Conservation (phyloP, 2,797 vertebrate genomes). For the Cichlasoma orientale region DNA sequence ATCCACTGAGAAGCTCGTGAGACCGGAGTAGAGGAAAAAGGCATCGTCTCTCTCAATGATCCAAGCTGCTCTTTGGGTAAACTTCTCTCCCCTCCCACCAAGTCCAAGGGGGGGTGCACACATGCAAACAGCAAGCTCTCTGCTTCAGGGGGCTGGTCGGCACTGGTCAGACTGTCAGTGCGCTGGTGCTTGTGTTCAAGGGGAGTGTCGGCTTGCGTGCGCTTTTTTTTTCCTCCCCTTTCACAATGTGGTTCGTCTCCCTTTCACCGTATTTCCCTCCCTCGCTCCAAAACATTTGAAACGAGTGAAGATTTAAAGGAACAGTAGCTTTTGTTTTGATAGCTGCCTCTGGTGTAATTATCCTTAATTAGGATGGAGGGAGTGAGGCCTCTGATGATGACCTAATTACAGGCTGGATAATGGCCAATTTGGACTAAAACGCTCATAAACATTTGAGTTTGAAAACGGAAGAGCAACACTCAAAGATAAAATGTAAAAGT, state of each 20-base stretch:
- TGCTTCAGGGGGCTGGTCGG: conserved; percentile 47
- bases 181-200: conserved; percentile 41
- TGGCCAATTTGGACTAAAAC: conserved; percentile 5
- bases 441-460: neutral
- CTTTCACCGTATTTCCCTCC: conserved; percentile 40
- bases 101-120: conserved; percentile 69
- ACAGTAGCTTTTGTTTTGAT: conserved; percentile 61
- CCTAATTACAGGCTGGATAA: conserved; percentile 2
- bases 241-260: conserved; percentile 16
- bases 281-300: conserved; percentile 55
- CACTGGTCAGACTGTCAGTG: conserved; percentile 41
- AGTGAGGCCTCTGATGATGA: neutral
- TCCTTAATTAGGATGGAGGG: conserved; percentile 29
- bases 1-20: conserved; percentile 75
- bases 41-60: conserved; percentile 77
- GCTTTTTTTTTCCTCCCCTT: conserved; percentile 17
- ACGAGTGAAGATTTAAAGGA: conserved; percentile 71
- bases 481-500: neutral
- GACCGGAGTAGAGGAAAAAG: conserved; percentile 65
- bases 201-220: conserved; percentile 38
- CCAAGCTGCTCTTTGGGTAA: conserved; percentile 73
- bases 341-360: conserved; percentile 40
- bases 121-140: conserved; percentile 65
- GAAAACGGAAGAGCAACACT: neutral
- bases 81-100: conserved; percentile 77